Base-by-base conservation (phyloP, 2,113 vertebrate species). In the Heterotis niloticus region DNA sequence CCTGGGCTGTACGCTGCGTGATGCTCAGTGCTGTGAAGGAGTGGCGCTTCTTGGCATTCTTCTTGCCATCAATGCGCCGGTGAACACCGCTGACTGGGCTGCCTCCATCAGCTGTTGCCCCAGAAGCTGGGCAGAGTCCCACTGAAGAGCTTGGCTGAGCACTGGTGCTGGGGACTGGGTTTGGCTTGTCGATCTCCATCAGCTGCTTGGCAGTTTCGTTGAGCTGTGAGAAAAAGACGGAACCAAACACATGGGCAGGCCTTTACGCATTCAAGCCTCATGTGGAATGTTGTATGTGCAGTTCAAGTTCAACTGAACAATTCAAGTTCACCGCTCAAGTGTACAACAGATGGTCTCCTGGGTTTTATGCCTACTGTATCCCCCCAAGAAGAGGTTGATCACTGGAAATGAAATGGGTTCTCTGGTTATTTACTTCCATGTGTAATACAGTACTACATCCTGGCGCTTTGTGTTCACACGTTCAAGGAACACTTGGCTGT, bases 141-240 rank as follows among this genome's bases (percentile, higher is more conserved):
- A 56, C 59, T 7, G 74, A 75, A 78, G 79, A 78, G 78, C 81
- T 1, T 78, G 93, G 73, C 0, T 93, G 88, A 7, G 91, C 54
- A 13, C 95, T 93, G 0, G 92, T 93, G 82, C 93, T 88, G 0
- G 94, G 93, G 0, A 86, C 92, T 0, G 89, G 87, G 52, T 90
- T 89, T 0, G 92, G 92, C 89, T 98, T 98, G 93, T 99, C 96
- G 85, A 96, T 96, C 88, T 98, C 98, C 77, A 99, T 98, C 85
- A 99, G 88, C 90, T 97, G 96, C 90, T 99, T 99, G 81, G 97
- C 97, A 0, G 97, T 95, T 86, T 98, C 96, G 0, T 99, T 99
- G 83, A 99, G 92, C 98, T 99, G 87, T 1, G 52, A 26, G 78
- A 71, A 52, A 77, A 0, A 75, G 34, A 59, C 7, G n/a, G 18